Evolutionary conservation across 2,888 invertebrate genomes (phyloP), one percentile per base, ranked within the genome.

Genomic region (Athripsodes cinereus): DNA sequence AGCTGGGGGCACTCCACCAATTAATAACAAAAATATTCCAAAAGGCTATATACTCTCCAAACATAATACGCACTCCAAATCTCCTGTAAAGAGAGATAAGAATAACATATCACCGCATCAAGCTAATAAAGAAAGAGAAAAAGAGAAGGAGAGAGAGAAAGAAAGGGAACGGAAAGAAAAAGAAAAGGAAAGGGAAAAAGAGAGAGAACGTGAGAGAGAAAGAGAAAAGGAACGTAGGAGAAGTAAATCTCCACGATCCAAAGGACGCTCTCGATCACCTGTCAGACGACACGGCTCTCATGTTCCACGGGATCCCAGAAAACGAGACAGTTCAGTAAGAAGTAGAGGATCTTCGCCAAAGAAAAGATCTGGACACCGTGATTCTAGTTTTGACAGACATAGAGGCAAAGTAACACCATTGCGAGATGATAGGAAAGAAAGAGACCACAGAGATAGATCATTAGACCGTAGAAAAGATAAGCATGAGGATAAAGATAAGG

Each of bases 401-500:
- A 71, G 73, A 62, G 53, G 50, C 13, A 78, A 78, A 63, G 68
- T 72, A 60, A 74, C 78, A 48, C 62, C 66, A 22, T 72, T 75
- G 60, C 76, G 78, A 66, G 80, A 81, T 52, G 76, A 72, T 52
- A 49, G 57, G 16, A 63, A 61, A 55, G 64, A 68, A 69, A 59
- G 79, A 66, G 82, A 71, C 65, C 74, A 74, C 62, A 81, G 75
- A 68, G 78, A 76, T 66, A 75, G 70, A 66, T 80, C 71, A 60
- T 69, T 74, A 67, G 80, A 79, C 65, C 71, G 74, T 63, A 72
- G 79, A 58, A 80, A 80, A 68, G 75, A 78, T 59, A 79, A 80
- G 68, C 74, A 79, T 66, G 80, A 80, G 60, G 80, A 81, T 50
- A 78, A 81, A 68, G 82, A 83, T 65, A 73, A 81, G 67, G 87